Evolutionary conservation across 2,113 vertebrate genomes (phyloP), one percentile per base, ranked within the genome.

Genomic region (Macquaria ambigua): DNA sequence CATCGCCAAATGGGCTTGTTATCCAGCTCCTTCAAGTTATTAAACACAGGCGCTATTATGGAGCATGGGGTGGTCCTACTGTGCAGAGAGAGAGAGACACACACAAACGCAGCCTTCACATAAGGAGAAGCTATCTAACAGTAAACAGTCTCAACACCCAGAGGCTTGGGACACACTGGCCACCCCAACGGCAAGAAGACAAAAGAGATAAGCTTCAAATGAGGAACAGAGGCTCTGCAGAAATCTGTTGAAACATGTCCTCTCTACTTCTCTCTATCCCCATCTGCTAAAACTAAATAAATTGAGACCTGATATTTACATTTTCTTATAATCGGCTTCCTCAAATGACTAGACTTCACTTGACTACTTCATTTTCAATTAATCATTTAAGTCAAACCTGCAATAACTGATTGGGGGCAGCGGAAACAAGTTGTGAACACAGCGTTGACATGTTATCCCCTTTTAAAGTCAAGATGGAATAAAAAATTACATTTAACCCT

Each of bases 141-240:
- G 74, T 34, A 58, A 82, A 73, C 77, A 52, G 74, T 25, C 21
- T 66, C 4, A 62, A 67, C 70, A 66, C 62, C 64, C 79, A 50
- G 50, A 71, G 72, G 74, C 61, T 79, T 46, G 9, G 78, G 70
- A 73, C 79, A 63, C 76, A 21, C 0, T 3, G 76, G 39, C 52
- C 53, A 61, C 28, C n/a, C 71, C 7, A 1, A 3, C 1, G 3
- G 53, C 67, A 56, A 15, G 0, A 5, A 84, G 83, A 82, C 80
- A 76, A 41, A 56, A 71, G 69, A 86, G 69, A 86, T 70, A 11
- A 83, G 70, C 64, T 83, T 67, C 59, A 66, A 75, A 61, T 53
- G 72, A 77, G 53, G 37, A 48, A 6, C 4, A 46, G 61, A 73
- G 14, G 56, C 63, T 73, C 25, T 50, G 77, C 23, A 37, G 55